Conservation (phyloP, 1,140 invertebrate genomes). For the Drosophila prosaltans region DNA sequence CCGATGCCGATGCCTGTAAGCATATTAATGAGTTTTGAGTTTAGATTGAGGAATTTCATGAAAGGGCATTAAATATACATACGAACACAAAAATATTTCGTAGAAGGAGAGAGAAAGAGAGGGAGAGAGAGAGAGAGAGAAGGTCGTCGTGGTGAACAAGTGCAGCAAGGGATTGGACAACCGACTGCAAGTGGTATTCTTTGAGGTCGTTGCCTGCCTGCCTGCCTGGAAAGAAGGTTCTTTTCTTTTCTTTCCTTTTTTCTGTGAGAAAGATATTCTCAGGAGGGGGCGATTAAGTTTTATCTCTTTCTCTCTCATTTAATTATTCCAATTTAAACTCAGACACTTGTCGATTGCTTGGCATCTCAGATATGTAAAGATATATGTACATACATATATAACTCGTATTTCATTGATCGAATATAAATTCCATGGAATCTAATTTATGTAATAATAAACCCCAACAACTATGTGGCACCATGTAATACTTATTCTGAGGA, state of each 20-base stretch:
- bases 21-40: constrained; percentile 77
- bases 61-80: constrained; percentile 39
- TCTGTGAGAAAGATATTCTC: constrained; percentile 10
- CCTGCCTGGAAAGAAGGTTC: too few relatives aligned
- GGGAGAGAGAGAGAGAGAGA: neutral
- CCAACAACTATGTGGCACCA: too few relatives aligned
- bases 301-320: constrained; percentile 48
- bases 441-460: constrained; percentile 36
- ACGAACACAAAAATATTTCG: constrained; percentile 6
- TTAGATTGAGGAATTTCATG: constrained; percentile 66
- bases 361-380: constrained; percentile 30
- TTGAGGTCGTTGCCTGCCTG: constrained; percentile 28
- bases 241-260: constrained; percentile 17
- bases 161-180: constrained; percentile 28
- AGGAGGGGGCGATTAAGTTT: constrained; percentile 35
- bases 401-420: constrained; percentile 1
- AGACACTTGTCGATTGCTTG: constrained; percentile 71
- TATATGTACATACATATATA: constrained; percentile 29
- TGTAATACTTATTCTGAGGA: too few relatives aligned
- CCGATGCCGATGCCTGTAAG: constrained; percentile 39
- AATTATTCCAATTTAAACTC: constrained; percentile 71
- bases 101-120: neutral
- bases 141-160: constrained; percentile 39
- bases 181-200: constrained; percentile 44
- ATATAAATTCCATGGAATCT: constrained; percentile 24